Conservation (phyloP, 2,888 invertebrate species). For the Cephus sareptanus region DNA sequence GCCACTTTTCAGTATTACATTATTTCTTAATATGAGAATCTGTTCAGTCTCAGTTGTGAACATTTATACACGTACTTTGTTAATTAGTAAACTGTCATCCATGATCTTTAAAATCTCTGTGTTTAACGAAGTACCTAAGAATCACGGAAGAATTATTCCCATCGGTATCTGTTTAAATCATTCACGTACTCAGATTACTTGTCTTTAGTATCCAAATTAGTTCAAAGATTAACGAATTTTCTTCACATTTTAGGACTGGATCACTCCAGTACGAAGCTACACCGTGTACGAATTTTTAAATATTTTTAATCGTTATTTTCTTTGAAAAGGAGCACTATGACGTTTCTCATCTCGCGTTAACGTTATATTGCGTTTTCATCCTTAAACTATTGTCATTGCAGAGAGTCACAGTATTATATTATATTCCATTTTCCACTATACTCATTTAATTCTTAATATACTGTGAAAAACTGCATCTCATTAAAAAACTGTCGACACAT, state of each 20-base stretch:
- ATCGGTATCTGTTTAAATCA: too few species aligned
- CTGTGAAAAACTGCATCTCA: slow-evolving; percentile 34
- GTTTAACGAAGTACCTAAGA: too few species aligned
- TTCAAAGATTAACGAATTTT: too few species aligned
- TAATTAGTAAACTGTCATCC: too few species aligned
- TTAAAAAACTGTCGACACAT: slow-evolving; percentile 1
- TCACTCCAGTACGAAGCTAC: too few species aligned
- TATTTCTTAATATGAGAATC: background rate
- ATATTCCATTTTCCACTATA: slow-evolving; percentile 14
- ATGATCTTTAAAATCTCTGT: too few species aligned
- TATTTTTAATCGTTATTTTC: too few species aligned
- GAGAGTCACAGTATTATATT: background rate
- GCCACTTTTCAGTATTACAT: background rate
- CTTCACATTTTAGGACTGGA: too few species aligned
- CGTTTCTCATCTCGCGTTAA: background rate
- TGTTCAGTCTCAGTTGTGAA: slow-evolving; percentile 4
- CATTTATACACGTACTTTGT: background rate
- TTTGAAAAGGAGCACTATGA: background rate
- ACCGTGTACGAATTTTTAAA: too few species aligned
- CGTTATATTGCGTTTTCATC: slow-evolving; percentile 6
- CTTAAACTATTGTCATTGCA: slow-evolving; percentile 4
- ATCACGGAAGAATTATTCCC: too few species aligned
- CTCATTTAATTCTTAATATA: slow-evolving; percentile 24
- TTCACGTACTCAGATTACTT: too few species aligned
- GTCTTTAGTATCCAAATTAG: too few species aligned